These are phyloP conservation scores for Strongylocentrotus purpuratus DNA, from an alignment of 35 echinoderm and acorn worm genomes.

Conservation along the genomic window DNA sequence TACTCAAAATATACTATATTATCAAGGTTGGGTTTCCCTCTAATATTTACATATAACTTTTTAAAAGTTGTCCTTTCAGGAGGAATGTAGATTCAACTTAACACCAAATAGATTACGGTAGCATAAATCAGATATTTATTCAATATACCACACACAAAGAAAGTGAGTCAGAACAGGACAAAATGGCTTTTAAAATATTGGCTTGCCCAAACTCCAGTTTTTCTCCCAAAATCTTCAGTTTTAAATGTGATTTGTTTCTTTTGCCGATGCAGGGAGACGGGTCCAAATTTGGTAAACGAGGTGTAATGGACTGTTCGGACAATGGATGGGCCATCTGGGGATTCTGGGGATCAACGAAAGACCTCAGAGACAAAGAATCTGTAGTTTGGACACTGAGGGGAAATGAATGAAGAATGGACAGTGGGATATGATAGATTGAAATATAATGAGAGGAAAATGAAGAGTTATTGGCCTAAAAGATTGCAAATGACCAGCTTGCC, in stretches of 20 bases:
- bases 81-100: too few species aligned
- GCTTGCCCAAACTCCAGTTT: neutral
- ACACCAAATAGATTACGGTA: too few species aligned
- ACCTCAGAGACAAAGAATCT: neutral
- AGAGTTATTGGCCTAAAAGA: neutral
- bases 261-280: neutral
- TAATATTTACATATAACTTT: too few species aligned
- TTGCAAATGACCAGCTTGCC: neutral
- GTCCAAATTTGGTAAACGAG: neutral
- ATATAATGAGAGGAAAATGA: neutral
- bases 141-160: neutral
- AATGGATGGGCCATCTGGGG: neutral
- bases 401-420: neutral
- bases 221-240: neutral
- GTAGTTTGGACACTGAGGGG: neutral
- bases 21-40: too few species aligned
- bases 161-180: neutral
- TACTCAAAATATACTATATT: too few species aligned
- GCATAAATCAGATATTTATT: too few species aligned
- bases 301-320: neutral
- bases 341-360: neutral
- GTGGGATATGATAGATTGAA: neutral
- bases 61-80: too few species aligned
- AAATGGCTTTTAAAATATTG: neutral
- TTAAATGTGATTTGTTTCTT: neutral